These are phyloP conservation scores for Mesocentrotus franciscanus DNA, from an alignment of 53 echinoderm and acorn worm species.

Conservation along the genomic window DNA sequence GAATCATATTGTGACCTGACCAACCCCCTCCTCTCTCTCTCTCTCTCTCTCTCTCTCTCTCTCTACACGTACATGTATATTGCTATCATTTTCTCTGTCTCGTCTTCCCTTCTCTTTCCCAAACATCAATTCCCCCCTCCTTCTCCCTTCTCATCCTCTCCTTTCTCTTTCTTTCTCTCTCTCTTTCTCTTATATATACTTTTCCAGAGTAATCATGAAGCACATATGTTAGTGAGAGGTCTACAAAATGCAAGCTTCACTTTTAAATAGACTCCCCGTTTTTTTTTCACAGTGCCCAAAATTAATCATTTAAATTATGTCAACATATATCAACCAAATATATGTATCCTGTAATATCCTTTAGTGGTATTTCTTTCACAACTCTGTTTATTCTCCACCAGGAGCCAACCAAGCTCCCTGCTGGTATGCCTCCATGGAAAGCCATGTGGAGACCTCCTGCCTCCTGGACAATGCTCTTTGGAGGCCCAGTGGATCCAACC, in stretches of 20 bases:
- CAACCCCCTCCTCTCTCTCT: no score
- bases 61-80: background rate
- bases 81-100: background rate
- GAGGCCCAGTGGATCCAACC: slow-evolving; percentile 76
- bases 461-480: slow-evolving; percentile 89
- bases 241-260: background rate
- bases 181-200: background rate
- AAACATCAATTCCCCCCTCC: background rate
- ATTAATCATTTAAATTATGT: background rate
- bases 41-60: no score
- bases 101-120: background rate
- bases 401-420: slow-evolving; percentile 22
- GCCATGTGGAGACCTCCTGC: slow-evolving; percentile 80
- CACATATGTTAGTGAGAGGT: background rate
- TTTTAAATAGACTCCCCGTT: background rate
- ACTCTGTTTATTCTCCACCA: background rate
- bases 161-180: background rate
- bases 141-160: background rate
- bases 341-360: background rate
- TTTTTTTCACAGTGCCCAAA: background rate
- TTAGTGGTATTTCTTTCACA: background rate
- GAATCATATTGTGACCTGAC: no score
- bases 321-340: background rate
- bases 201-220: background rate
- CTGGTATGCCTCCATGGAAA: background rate